Evolutionary conservation across 2,113 vertebrate genomes (phyloP), one percentile per base, ranked within the genome.

Genomic region (Danio rerio): DNA sequence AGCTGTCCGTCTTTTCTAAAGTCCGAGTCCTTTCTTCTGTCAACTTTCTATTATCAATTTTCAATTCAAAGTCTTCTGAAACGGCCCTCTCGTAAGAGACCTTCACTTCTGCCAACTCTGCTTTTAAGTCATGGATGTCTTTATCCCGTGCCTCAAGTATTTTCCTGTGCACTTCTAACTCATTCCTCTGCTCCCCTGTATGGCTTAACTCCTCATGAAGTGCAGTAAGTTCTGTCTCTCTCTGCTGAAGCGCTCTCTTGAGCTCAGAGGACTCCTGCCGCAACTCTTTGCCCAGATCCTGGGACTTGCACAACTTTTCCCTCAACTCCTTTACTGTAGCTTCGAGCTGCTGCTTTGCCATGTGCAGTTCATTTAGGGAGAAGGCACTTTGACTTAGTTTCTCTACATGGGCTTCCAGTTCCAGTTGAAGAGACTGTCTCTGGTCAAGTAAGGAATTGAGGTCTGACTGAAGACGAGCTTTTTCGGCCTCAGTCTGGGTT

Each of bases 341-440:
- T 77, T 97, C 94, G 86, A 98, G 89, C 49, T 96, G 90, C 82
- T 96, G 93, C 72, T 94, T 97, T 74, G 80, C 87, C 92, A 95
- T 87, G 82, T 96, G 95, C 81, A 98, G 90, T 66, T 98, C 95
- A 53, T 94, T 96, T 4, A 97, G 92, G 0, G 90, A 89, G 77
- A 91, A 93, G 8, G 96, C 95, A 81, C 94, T 96, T 1, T 96
- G 93, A 86, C 89, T 93, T 47, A 94, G 87, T 83, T 95, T 94
- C 89, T 95, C 95, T 75, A 90, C 94, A 53, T 96, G 95, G 56
- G n/a, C 8, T n/a, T 94, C 87, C 69, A 98, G 84, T 59, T 98
- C 94, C 69, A 92, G 87, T 65, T 85, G 81, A 84, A 96, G 77
- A 31, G 86, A 83, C 9, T 73, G 86, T 80, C 93, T 96, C 90